Evolutionary conservation across 2,797 vertebrate species (phyloP).

Genomic region (Chiloscyllium punctatum): DNA sequence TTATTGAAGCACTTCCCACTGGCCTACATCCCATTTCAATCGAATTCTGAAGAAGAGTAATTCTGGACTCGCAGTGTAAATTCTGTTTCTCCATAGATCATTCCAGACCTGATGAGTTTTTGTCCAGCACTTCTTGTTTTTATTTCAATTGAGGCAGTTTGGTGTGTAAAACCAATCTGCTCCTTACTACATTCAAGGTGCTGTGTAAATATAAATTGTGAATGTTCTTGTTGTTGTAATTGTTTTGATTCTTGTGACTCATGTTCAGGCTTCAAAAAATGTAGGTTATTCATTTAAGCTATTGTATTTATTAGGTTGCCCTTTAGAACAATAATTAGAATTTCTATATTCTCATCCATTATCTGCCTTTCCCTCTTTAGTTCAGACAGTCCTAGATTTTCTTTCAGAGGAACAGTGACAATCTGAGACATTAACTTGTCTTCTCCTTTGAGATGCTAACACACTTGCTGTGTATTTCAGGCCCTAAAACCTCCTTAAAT

Average conservation of each 20-base stretch:
- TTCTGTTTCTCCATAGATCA: too few relatives aligned
- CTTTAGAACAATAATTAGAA: neutral
- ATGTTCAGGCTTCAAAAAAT: neutral
- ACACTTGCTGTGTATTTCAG: neutral
- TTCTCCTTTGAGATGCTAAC: neutral
- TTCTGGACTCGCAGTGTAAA: too few relatives aligned
- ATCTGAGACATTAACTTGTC: neutral
- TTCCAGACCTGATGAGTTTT: too few relatives aligned
- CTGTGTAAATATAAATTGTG: neutral
- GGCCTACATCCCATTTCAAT: too few relatives aligned
- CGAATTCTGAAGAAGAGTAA: too few relatives aligned
- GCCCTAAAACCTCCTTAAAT: neutral
- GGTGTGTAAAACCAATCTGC: too few relatives aligned
- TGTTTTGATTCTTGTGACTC: neutral
- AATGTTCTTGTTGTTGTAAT: neutral
- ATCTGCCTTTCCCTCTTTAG: neutral
- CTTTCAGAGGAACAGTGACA: neutral
- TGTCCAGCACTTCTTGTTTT: too few relatives aligned
- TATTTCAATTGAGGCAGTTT: too few relatives aligned
- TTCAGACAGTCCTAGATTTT: neutral
- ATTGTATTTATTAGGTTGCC: neutral
- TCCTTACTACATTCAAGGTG: neutral
- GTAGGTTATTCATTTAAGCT: neutral
- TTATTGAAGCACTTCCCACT: neutral
- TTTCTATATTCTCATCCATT: neutral